Percentiles rank a stretch among this genome's conserved stretches.
These are phyloP conservation scores for Ylistrum balloti DNA, from an alignment of 1,140 invertebrate species.

Conservation along the genomic window DNA sequence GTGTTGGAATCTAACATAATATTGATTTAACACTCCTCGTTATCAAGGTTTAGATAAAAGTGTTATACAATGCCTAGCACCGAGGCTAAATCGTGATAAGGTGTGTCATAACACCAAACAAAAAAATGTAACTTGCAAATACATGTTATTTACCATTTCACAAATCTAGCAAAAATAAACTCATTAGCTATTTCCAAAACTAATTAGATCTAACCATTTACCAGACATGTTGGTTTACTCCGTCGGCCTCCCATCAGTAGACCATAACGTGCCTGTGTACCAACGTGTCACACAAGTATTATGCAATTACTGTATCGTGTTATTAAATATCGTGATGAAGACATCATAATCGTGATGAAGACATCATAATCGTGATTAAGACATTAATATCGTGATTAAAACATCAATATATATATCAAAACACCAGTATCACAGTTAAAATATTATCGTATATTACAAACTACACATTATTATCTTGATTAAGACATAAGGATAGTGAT, in stretches of 20 bases:
- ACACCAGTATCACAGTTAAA: no score
- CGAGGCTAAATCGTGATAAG: not conserved
- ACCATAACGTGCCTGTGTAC: not conserved
- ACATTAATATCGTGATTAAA: no score
- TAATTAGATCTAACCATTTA: not conserved
- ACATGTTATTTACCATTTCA: not conserved
- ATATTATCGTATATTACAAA: no score
- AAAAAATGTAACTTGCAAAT: not conserved
- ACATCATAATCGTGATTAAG: no score
- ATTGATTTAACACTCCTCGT: not conserved
- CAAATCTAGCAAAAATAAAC: no score
- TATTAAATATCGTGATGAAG: not conserved
- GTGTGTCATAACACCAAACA: not conserved
- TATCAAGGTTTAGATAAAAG: not conserved
- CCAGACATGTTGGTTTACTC: not conserved
- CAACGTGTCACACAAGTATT: not conserved
- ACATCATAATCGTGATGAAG: no score
- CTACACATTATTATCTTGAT: no score
- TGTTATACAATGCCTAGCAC: not conserved
- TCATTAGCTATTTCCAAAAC: no score
- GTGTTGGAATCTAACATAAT: not conserved
- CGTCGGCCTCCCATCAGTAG: not conserved
- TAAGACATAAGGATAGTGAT: no score
- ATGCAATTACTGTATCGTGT: not conserved
- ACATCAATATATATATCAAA: no score